Base-by-base conservation (phyloP, 30 jellyfish, hydroid and myxozoan genomes). In the Rhopilema esculentum region DNA sequence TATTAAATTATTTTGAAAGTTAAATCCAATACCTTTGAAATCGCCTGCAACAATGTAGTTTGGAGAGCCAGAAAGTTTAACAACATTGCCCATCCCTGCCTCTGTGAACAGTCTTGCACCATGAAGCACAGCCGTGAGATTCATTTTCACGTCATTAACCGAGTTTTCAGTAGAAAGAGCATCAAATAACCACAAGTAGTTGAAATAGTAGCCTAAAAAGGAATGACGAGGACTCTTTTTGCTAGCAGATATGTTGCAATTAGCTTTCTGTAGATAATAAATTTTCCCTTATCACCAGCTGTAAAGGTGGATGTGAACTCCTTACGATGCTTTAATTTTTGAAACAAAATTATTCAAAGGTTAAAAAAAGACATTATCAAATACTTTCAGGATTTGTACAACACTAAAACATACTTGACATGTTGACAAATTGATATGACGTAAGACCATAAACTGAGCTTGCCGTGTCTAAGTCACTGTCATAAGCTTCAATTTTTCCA, bases 371-470 rank as follows among this genome's bases (percentile, higher is more conserved):
- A n/a, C n/a, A n/a, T n/a, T n/a, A n/a, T n/a, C n/a, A n/a, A n/a
- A n/a, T n/a, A n/a, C n/a, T n/a, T n/a, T n/a, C n/a, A n/a, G n/a
- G n/a, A n/a, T n/a, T n/a, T n/a, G n/a, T n/a, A n/a, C n/a, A n/a
- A n/a, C n/a, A n/a, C n/a, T n/a, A n/a, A n/a, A n/a, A 75, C 96
- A 40, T 77, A 77, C 96, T 87, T 1, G 96, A 76, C 90, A 87
- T 76, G 90, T 87, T 87, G 74, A 87, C 30, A 30, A 87, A 51
- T 50, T 27, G 49, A 66, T 29, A 87, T 27, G 86, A 48, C 15
- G 77, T 48, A 18, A 25, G 27, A 25, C 96, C 96, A 49, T 23
- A 87, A 4, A 69, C 65, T 18, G 96, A 79, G 4, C 27, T 19
- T 27, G 69, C 2, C 0, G 90, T 30, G 61, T 87, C 96, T 7